Conservation (phyloP, 1,140 invertebrate genomes). For the Aphaenogaster rudis region DNA sequence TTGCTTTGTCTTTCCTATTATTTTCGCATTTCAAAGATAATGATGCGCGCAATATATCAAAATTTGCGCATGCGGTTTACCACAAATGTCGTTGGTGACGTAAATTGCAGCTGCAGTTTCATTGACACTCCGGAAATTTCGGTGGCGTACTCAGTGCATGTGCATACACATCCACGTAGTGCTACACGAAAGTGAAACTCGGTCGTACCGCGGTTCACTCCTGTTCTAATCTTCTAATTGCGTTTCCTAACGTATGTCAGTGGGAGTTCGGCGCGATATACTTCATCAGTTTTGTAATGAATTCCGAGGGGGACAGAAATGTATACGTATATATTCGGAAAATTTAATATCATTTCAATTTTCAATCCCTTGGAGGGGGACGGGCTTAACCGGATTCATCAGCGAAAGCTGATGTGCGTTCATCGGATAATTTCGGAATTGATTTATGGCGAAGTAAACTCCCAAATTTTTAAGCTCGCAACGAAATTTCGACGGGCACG, state of each 20-base stretch:
- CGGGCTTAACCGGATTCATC: slow-evolving; percentile 41
- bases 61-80: slow-evolving; percentile 19
- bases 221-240: slow-evolving; percentile 64
- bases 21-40: not conserved
- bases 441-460: slow-evolving; percentile 38
- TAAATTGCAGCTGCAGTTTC: slow-evolving; percentile 59
- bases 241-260: slow-evolving; percentile 40
- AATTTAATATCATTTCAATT: slow-evolving; percentile 32
- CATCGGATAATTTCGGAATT: slow-evolving; percentile 42
- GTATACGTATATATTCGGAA: not conserved
- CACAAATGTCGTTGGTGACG: slow-evolving; percentile 30
- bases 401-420: slow-evolving; percentile 38
- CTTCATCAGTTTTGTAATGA: slow-evolving; percentile 56
- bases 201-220: slow-evolving; percentile 42
- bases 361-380: slow-evolving; percentile 5
- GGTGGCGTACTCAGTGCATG: slow-evolving; percentile 32
- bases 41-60: slow-evolving; percentile 16
- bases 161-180: not conserved
- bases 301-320: slow-evolving; percentile 1
- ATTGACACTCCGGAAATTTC: slow-evolving; percentile 49
- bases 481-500: slow-evolving; percentile 31
- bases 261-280: slow-evolving; percentile 7
- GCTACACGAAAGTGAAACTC: slow-evolving; percentile 30
- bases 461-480: slow-evolving; percentile 35
- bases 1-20: not conserved